Evolutionary conservation across 2,888 invertebrate genomes (phyloP), one percentile per base, ranked within the genome.

Genomic region (Brenthis hecate): DNA sequence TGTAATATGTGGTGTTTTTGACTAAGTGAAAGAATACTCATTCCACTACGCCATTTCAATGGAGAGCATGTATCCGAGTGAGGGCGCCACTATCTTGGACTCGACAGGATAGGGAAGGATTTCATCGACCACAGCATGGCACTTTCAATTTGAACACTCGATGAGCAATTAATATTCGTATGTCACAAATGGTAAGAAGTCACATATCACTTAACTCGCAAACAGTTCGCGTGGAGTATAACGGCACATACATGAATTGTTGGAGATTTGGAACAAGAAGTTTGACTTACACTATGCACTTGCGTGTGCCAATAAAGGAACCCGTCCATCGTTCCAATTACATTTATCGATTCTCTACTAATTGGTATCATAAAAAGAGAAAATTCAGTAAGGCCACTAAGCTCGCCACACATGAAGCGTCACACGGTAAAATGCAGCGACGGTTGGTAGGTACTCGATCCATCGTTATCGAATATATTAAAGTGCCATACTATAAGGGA

Each of bases 191-290:
- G 88, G 89, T 87, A 83, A 83, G 82, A 83, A 87, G 85, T 72
- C 69, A 71, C 68, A 84, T 80, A 75, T 89, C 86, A 89, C 88
- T 87, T 88, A 90, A 90, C 89, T 89, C 91, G 90, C 91, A 90
- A 89, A 88, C 88, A 85, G 83, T 81, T 88, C 91, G 87, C 89
- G 87, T 88, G 87, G 80, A 85, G 81, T 85, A 80, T 87, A 85
- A 88, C 91, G 88, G 89, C 88, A 88, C 86, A 89, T 87, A 88
- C 89, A 89, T 86, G 86, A 87, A 88, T 86, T 88, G 87, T 89
- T 89, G 92, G 93, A 93, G 93, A 93, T 93, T 93, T 93, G 93
- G 93, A 93, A 93, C 93, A 93, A 92, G 93, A 93, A 93, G 92
- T 93, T 87, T 91, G 87, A 90, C 88, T 92, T 91, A 91, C 86